phyloP scores from a whole-genome alignment of 2,888 invertebrate species.

The Pecten maximus region DNA sequence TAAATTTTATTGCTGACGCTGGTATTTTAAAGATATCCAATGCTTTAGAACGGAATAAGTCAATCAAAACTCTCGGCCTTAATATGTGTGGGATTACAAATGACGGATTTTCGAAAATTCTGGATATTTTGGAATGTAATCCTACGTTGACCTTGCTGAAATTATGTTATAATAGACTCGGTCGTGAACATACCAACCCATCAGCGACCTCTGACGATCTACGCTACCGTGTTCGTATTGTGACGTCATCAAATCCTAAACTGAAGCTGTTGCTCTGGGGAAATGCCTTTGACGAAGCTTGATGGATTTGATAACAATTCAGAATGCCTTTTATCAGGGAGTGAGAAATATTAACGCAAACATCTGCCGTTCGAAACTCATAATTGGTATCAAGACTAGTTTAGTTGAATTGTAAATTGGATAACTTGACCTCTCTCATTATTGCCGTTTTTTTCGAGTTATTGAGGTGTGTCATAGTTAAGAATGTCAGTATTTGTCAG shows the following conservation, averaged over 20 bases:
- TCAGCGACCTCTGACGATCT: slow-evolving; percentile 76
- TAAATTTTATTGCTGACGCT: slow-evolving; percentile 76
- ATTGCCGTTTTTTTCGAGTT: not conserved
- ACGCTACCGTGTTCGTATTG: slow-evolving; percentile 76
- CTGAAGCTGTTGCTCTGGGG: slow-evolving; percentile 81
- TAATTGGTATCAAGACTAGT: not conserved
- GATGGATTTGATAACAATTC: not conserved
- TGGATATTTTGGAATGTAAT: slow-evolving; percentile 78
- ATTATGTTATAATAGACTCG: slow-evolving; percentile 80
- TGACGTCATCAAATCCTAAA: slow-evolving; percentile 79
- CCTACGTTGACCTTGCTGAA: slow-evolving; percentile 76
- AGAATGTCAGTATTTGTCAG: not conserved
- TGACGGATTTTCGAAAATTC: slow-evolving; percentile 76
- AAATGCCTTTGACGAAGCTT: slow-evolving; percentile 77
- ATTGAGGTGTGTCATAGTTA: not conserved
- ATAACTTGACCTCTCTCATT: not conserved
- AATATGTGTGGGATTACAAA: slow-evolving; percentile 81
- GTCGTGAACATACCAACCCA: slow-evolving; percentile 70
- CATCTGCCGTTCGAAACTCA: not conserved
- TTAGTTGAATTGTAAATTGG: not conserved
- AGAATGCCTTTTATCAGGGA: not conserved
- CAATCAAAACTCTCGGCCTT: slow-evolving; percentile 75
- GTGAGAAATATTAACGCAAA: not conserved
- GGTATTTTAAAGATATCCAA: slow-evolving; percentile 75
- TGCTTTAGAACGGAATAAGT: slow-evolving; percentile 75